These are phyloP conservation scores for Pseudonaja textilis DNA, from an alignment of 2,113 vertebrate genomes.

Conservation along the genomic window DNA sequence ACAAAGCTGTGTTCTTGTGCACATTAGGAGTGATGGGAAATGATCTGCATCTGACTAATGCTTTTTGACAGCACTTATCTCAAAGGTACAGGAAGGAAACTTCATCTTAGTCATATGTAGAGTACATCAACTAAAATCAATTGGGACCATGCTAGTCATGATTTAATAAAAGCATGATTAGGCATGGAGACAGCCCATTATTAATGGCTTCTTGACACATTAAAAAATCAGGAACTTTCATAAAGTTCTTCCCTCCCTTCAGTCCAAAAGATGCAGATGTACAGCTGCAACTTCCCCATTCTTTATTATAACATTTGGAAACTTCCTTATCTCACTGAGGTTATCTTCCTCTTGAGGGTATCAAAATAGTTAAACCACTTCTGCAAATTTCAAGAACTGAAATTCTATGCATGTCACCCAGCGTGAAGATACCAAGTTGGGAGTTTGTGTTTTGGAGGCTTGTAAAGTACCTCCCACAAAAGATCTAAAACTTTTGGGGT, in stretches of 20 bases:
- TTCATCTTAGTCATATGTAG: too few species aligned
- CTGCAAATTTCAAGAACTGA: neutral
- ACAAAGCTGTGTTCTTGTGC: conserved; percentile 56
- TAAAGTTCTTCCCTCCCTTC: neutral
- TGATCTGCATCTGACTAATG: conserved; percentile 50
- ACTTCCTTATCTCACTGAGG: neutral
- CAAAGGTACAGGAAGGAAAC: conserved; percentile 6
- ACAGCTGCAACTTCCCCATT: neutral
- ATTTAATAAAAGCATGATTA: neutral
- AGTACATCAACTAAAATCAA: neutral
- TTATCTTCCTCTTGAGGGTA: neutral
- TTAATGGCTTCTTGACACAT: neutral
- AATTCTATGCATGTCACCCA: neutral
- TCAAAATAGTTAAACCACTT: neutral
- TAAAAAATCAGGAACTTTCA: neutral
- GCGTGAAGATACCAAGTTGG: neutral
- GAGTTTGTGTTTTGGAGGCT: neutral
- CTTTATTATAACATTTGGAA: neutral
- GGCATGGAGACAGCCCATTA: neutral
- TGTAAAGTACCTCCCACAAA: neutral
- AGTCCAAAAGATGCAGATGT: neutral
- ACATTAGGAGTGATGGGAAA: conserved; percentile 52
- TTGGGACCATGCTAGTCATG: neutral
- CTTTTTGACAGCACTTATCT: conserved; percentile 34
- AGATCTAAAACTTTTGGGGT: neutral